Conservation (phyloP, 2,888 invertebrate genomes). For the Diarsia dahlii region DNA sequence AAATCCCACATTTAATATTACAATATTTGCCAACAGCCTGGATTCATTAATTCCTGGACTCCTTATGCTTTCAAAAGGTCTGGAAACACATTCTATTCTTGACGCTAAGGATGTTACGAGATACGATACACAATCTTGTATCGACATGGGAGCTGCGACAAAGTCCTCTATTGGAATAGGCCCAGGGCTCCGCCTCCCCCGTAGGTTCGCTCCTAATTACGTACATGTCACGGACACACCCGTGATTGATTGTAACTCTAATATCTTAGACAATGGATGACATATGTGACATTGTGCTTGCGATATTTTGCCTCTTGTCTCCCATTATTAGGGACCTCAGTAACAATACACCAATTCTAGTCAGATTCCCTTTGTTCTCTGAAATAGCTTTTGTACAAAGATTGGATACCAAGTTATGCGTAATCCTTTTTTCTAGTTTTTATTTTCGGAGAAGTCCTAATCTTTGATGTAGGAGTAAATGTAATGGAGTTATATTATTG, state of each 20-base stretch:
- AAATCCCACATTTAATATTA: background rate
- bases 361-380: conserved; percentile 66
- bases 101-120: background rate
- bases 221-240: conserved; percentile 85
- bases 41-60: background rate
- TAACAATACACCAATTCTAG: conserved; percentile 65
- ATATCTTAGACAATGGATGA: conserved; percentile 86
- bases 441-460: conserved; percentile 35
- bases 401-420: conserved; percentile 50
- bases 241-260: conserved; percentile 89
- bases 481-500: conserved; percentile 7
- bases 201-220: conserved; percentile 85
- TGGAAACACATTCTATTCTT: background rate
- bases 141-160: conserved; percentile 42
- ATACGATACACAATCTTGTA: conserved; percentile 41
- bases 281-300: conserved; percentile 78
- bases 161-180: conserved; percentile 69
- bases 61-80: too few species aligned
- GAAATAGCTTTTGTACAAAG: conserved; percentile 65
- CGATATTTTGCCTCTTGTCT: conserved; percentile 72
- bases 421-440: conserved; percentile 56
- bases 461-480: conserved; percentile 15
- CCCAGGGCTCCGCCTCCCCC: conserved; percentile 59
- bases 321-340: conserved; percentile 61
- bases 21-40: background rate